A percentile compares a stretch with the other conserved stretches of the same genome.
These are phyloP conservation scores for Cebuella pygmaea DNA, from an alignment of 2,797 vertebrate species.

Conservation along the genomic window DNA sequence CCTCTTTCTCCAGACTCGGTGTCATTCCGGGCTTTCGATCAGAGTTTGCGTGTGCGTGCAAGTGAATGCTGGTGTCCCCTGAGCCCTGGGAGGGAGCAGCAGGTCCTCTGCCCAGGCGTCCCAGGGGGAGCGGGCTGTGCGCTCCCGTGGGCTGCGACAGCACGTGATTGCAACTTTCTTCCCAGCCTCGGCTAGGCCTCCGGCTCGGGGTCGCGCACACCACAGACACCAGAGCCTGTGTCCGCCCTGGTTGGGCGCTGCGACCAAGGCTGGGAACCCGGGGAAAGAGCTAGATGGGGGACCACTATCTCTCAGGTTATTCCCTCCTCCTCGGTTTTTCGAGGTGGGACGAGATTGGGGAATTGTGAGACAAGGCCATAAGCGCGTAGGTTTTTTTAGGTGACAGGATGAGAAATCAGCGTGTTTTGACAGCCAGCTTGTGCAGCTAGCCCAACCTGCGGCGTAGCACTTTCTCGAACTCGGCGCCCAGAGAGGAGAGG, in stretches of 20 bases:
- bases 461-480: not conserved
- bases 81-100: not conserved
- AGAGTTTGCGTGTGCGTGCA: not conserved
- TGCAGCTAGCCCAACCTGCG: not conserved
- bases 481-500: not conserved
- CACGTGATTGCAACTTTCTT: conserved; percentile 62
- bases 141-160: not conserved
- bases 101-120: not conserved
- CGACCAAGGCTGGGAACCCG: not conserved
- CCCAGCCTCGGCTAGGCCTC: not conserved
- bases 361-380: not conserved
- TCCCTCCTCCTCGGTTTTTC: not conserved
- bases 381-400: not conserved
- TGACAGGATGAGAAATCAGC: not conserved
- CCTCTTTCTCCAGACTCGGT: not conserved
- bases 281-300: not conserved
- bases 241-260: not conserved
- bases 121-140: not conserved
- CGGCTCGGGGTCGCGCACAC: not conserved
- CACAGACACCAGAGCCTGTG: not conserved
- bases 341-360: not conserved
- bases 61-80: not conserved
- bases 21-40: not conserved
- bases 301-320: not conserved
- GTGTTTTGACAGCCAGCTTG: not conserved